phyloP scores from a whole-genome alignment of 1,140 invertebrate species.

The Chelonus insularis region DNA sequence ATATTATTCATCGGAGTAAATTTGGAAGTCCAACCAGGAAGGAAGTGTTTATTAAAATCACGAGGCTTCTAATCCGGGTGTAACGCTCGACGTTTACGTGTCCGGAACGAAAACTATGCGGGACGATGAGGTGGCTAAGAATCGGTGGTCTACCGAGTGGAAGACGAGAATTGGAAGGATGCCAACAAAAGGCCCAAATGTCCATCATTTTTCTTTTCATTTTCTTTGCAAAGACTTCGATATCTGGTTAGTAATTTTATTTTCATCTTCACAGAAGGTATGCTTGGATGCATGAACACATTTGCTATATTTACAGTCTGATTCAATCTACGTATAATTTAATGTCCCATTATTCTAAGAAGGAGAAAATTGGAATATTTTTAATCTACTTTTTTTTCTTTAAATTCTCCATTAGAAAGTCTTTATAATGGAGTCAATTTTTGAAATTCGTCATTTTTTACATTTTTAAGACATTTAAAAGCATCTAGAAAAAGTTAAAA shows the following conservation, averaged over 20 bases:
- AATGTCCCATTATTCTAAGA: too few species aligned
- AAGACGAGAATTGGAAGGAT: slow-evolving; percentile 44
- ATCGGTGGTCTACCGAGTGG: slow-evolving; percentile 49
- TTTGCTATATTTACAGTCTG: neutral
- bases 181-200: slow-evolving; percentile 49
- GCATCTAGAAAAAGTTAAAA: too few species aligned
- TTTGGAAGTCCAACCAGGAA: slow-evolving; percentile 14
- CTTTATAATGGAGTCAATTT: too few species aligned
- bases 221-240: slow-evolving; percentile 45
- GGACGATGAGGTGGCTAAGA: slow-evolving; percentile 53
- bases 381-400: too few species aligned
- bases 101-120: slow-evolving; percentile 53
- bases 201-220: slow-evolving; percentile 49
- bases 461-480: too few species aligned
- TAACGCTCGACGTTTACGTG: slow-evolving; percentile 49
- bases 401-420: too few species aligned
- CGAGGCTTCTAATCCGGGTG: slow-evolving; percentile 40
- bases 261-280: neutral
- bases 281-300: neutral
- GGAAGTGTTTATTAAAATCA: slow-evolving; percentile 49
- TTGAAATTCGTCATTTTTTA: too few species aligned
- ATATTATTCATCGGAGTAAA: neutral
- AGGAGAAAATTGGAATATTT: too few species aligned
- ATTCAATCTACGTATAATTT: too few species aligned
- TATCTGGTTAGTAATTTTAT: slow-evolving; percentile 45